These are phyloP conservation scores for Augochlorella aurata DNA, from an alignment of 2,888 invertebrate genomes.

Conservation along the genomic window DNA sequence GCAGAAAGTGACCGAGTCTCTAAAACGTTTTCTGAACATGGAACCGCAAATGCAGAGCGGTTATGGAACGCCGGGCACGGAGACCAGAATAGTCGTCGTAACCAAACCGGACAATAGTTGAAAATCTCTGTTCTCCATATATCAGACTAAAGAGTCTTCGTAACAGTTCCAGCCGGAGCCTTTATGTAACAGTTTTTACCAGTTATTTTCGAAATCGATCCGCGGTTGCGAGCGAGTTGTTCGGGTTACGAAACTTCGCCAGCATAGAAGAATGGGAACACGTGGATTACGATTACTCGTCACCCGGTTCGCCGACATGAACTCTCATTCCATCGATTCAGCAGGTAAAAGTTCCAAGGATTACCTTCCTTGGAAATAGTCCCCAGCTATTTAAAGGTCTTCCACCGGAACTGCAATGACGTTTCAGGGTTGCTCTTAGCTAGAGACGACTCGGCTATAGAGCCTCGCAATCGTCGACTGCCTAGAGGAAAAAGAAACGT, in stretches of 20 bases:
- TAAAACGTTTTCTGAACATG: no score
- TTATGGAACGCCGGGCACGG: no score
- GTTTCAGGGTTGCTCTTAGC: neutral
- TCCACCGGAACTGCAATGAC: neutral
- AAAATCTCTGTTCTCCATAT: neutral
- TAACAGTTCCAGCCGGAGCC: neutral
- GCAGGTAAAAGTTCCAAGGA: neutral
- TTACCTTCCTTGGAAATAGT: neutral
- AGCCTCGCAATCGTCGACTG: neutral
- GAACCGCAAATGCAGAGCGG: no score
- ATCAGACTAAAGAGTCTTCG: neutral
- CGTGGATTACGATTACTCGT: neutral
- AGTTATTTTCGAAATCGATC: neutral
- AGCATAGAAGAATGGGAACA: neutral
- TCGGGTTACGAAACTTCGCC: neutral
- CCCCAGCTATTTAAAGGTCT: neutral
- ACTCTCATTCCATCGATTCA: neutral
- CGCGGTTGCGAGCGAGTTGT: neutral
- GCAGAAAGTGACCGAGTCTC: no score
- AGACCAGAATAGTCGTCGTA: no score
- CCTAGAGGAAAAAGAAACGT: no score
- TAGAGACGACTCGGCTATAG: neutral
- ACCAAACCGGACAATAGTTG: neutral
- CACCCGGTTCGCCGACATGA: neutral
- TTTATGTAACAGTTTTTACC: neutral